phyloP scores from a whole-genome alignment of 1,140 invertebrate genomes.

The Onthophagus taurus region DNA sequence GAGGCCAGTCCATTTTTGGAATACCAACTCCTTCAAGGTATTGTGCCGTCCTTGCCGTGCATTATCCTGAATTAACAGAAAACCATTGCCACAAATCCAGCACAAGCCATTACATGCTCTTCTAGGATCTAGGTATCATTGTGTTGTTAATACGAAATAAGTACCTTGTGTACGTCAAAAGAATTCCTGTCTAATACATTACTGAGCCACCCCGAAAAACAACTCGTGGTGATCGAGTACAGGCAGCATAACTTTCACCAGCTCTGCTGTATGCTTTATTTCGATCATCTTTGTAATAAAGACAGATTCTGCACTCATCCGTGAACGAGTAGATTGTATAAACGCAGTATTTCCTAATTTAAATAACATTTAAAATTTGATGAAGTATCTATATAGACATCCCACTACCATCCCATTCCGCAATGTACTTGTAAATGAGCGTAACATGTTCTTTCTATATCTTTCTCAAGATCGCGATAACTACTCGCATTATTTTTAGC shows the following conservation, averaged over 20 bases:
- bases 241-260: conserved; percentile 2
- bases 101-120: not conserved
- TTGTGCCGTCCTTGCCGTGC: not conserved
- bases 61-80: conserved; percentile 6
- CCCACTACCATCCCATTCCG: too few species aligned
- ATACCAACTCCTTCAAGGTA: not conserved
- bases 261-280: conserved; percentile 1
- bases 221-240: conserved; percentile 5
- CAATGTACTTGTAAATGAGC: too few species aligned
- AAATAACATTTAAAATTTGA: too few species aligned
- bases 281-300: conserved; percentile 3
- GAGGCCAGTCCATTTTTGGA: conserved; percentile 1
- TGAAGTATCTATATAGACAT: too few species aligned
- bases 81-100: not conserved
- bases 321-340: too few species aligned
- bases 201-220: conserved; percentile 3
- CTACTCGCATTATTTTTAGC: too few species aligned
- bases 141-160: conserved; percentile 1
- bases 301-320: conserved; percentile 4
- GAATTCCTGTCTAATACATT: not conserved
- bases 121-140: not conserved
- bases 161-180: not conserved
- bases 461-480: too few species aligned
- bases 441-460: too few species aligned
- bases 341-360: too few species aligned